Conservation (phyloP, 1,140 invertebrate genomes). For the Mamestra configurata region DNA sequence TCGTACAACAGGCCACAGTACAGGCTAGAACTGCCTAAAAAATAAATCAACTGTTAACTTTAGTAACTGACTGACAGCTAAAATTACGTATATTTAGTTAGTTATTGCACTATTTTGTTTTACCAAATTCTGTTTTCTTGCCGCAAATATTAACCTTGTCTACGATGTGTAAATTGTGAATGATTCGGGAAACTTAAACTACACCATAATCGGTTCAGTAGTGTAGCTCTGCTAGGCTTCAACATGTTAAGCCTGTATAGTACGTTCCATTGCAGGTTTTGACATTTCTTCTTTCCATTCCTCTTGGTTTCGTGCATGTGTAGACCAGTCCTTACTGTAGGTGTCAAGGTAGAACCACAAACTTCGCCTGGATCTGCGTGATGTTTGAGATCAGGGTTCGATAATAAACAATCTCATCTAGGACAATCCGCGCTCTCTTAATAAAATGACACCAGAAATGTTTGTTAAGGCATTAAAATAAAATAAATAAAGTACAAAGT, state of each 20-base stretch:
- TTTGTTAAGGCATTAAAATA: conserved; percentile 15
- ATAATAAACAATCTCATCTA: neutral
- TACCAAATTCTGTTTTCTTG: neutral
- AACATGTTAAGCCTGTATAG: too few relatives aligned
- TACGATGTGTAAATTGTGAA: neutral
- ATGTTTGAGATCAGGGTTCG: too few relatives aligned
- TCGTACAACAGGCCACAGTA: conserved; percentile 77
- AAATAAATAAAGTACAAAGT: neutral
- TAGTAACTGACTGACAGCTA: conserved; percentile 18
- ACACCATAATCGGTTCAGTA: neutral
- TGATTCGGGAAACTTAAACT: neutral
- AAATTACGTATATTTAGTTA: neutral
- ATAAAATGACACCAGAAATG: neutral
- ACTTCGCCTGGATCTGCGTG: too few relatives aligned
- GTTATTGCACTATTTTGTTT: conserved; percentile 3
- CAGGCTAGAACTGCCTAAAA: conserved; percentile 77
- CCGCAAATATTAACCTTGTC: neutral
- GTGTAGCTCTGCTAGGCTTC: neutral
- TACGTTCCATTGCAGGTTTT: too few relatives aligned
- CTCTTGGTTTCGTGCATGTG: too few relatives aligned
- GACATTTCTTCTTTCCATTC: too few relatives aligned
- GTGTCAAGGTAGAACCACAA: too few relatives aligned
- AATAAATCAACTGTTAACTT: conserved; percentile 56
- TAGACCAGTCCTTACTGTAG: too few relatives aligned
- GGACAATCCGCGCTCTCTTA: conserved; percentile 7